Base-by-base conservation (phyloP, 2,113 vertebrate genomes). In the Drymodes brunneopygia region DNA sequence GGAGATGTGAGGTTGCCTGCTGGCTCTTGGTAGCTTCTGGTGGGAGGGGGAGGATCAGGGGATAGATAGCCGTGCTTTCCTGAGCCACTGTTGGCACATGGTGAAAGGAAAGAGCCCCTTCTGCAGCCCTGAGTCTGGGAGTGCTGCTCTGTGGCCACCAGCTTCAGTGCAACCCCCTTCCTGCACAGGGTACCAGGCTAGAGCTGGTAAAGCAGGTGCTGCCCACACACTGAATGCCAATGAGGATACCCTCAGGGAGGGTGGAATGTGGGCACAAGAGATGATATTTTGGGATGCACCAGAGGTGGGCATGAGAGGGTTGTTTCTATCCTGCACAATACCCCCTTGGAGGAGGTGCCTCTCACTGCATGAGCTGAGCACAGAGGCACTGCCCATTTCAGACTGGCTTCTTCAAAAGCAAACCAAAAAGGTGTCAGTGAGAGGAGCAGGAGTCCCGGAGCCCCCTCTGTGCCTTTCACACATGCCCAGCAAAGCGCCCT, bases 171-270 rank as follows among this genome's bases (percentile, higher is more conserved):
- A 64, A 22, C 44, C 45, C 44, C 31, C 54, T 18, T 48, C 12
- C 12, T 0, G 0, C 1, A 0, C 7, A 10, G 23, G 31, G 38
- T 23, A 5, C 44, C 71, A 35, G 14, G 13, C n/a, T 51, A 40
- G 67, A 73, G 25, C 42, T 4, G 7, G 27, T 38, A 36, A 27
- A 0, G 1, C 31, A 48, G 28, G 17, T 58, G n/a, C 15, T 91
- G 38, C 25, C 73, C 13, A 7, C 24, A 9, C 19, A 14, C 4
- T 1, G 6, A 8, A 22, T 6, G 2, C 24, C 25, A 25, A 50
- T 48, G n/a, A 9, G 2, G 31, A 12, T 8, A 13, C 7, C 11
- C 19, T 35, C 12, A 36, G 38, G 11, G 40, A 84, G 25, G n/a
- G n/a, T 79, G 20, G 4, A 40, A 33, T 6, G 2, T 0, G 22